Conservation (phyloP, 2,113 vertebrate genomes). For the Gymnocephalus cernua region DNA sequence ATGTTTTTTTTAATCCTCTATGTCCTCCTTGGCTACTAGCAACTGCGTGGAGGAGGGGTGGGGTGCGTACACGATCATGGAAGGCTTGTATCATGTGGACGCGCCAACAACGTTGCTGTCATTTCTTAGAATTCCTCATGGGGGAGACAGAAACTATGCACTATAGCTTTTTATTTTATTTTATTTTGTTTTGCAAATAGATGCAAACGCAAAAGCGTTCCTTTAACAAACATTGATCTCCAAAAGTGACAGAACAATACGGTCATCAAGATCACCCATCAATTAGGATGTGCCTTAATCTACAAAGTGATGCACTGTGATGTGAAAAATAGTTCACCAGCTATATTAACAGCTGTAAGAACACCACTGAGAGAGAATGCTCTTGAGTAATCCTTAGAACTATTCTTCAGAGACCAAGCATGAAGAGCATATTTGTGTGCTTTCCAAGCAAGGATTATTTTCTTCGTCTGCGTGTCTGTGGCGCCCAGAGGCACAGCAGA, state of each 20-base stretch:
- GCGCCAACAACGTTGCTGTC: no score
- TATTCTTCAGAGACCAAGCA: slow-evolving; percentile 41
- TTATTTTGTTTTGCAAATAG: background rate
- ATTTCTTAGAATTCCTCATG: no score
- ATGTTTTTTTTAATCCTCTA: no score
- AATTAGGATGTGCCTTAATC: slow-evolving; percentile 4
- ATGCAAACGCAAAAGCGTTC: background rate
- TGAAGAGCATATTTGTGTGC: slow-evolving; percentile 26
- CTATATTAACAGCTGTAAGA: slow-evolving; percentile 24
- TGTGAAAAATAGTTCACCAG: slow-evolving; percentile 7
- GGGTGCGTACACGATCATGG: no score
- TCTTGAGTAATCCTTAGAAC: slow-evolving; percentile 38
- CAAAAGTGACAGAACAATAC: background rate
- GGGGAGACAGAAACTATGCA: no score
- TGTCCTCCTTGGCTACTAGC: no score
- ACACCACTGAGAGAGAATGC: slow-evolving; percentile 17
- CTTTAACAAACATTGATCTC: background rate
- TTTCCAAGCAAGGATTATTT: slow-evolving; percentile 40
- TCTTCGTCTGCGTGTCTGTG: slow-evolving; percentile 29
- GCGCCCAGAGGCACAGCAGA: slow-evolving; percentile 46
- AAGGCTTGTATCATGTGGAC: no score
- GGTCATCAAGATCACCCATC: background rate
- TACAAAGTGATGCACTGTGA: background rate
- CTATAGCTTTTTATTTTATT: no score
- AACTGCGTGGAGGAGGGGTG: no score